Evolutionary conservation across 2,113 vertebrate genomes (phyloP), one percentile per base, ranked within the genome.

Genomic region (Pelvicachromis taeniatus): DNA sequence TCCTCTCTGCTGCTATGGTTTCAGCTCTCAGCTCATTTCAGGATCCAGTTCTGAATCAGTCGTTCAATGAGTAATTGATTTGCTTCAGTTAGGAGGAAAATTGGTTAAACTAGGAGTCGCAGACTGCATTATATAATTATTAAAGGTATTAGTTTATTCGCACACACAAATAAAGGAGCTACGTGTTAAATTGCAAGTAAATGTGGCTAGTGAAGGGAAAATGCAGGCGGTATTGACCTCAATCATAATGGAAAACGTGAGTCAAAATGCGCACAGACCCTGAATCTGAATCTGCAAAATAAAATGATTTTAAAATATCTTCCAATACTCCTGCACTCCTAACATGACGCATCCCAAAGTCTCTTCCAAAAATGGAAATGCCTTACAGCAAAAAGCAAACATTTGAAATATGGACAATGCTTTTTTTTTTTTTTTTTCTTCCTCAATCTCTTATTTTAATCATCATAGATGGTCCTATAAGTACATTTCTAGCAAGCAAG

Each of bases 101-200:
- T 31, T 7, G 11, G 9, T 2, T 61, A 40, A 50, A 48, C n/a
- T 23, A 13, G 13, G 38, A 48, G 35, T 7, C 55, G 5, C 29
- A n/a, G 17, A 38, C 35, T 58, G 21, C n/a, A 56, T 35, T 54
- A 19, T 26, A 12, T 9, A 48, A 75, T 50, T 42, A 45, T 45
- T 75, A n/a, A 53, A n/a, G 19, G 19, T 26, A 26, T 26, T 26
- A 26, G 26, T 26, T 26, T 26, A 29, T 31, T 31, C 0, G 40
- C 45, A 48, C 45, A 31, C 5, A 31, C 31, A 31, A 31, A 31
- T 26, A 26, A 26, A 26, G 35, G 17, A 35, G 58, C 31, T n/a
- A 35, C 0, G 17, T 61, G 31, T 61, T 31, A 61, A 35, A 12
- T 61, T 61, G 0, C 12, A 6, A 68, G n/a, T 68, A 68, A 68